Evolutionary conservation across 2,113 vertebrate species (phyloP).

Genomic region (Syngnathus typhle): DNA sequence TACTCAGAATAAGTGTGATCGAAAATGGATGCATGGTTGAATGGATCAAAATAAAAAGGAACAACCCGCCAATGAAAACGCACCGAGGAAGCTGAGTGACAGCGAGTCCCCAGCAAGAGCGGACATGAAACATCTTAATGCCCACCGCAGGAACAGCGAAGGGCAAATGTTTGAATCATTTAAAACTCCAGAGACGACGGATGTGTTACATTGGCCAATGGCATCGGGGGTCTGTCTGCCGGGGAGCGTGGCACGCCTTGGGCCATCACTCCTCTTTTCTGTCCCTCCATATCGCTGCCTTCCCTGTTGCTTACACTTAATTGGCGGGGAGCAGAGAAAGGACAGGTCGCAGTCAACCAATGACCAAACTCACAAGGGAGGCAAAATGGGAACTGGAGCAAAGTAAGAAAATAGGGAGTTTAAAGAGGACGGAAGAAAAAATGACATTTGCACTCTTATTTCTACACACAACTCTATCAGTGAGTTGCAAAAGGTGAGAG

Average conservation of each 20-base stretch:
- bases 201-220: constrained; percentile 66
- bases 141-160: constrained; percentile 58
- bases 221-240: constrained; percentile 41
- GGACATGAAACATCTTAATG: constrained; percentile 46
- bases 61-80: background rate
- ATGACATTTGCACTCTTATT: background rate
- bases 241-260: constrained; percentile 32
- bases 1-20: background rate
- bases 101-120: constrained; percentile 1
- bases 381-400: background rate
- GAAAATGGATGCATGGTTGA: background rate
- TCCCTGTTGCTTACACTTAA: constrained; percentile 31
- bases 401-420: background rate
- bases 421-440: background rate
- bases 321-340: constrained; percentile 25
- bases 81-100: background rate
- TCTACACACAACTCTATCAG: constrained; percentile 12
- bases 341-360: constrained; percentile 15
- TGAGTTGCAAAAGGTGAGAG: constrained; percentile 12
- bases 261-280: constrained; percentile 39
- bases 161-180: constrained; percentile 72
- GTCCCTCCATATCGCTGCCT: constrained; percentile 25
- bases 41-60: background rate
- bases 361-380: constrained; percentile 7
- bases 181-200: constrained; percentile 68